A percentile compares a stretch with the other conserved stretches of the same genome.
Evolutionary conservation across 2,797 vertebrate genomes (phyloP).

Genomic region (Enoplosus armatus): DNA sequence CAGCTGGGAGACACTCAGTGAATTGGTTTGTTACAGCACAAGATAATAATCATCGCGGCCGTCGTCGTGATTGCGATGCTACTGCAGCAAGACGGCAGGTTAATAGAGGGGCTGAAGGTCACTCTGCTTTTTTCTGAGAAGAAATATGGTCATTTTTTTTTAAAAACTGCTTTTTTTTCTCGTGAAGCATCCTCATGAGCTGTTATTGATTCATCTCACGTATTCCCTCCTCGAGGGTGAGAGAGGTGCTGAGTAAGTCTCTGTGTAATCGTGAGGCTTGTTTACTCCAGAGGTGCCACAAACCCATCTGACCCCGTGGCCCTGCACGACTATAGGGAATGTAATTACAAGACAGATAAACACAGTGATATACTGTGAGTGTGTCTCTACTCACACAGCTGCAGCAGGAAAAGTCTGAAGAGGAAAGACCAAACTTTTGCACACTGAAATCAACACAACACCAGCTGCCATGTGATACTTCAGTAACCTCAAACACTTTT

Average conservation of each 20-base stretch:
- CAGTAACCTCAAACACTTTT: constrained; percentile 1
- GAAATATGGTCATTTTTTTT: constrained; percentile 46
- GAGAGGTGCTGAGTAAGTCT: constrained; percentile 71
- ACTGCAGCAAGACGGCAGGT: constrained; percentile 29
- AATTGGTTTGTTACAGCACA: constrained; percentile 48
- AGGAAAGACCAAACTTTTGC: constrained; percentile 9
- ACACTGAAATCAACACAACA: not conserved
- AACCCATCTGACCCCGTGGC: constrained; percentile 68
- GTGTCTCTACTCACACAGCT: not conserved
- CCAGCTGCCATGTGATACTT: not conserved
- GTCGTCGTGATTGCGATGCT: constrained; percentile 32
- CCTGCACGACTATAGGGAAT: constrained; percentile 50
- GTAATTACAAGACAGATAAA: constrained; percentile 73
- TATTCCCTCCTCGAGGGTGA: constrained; percentile 52
- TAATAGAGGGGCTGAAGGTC: constrained; percentile 46
- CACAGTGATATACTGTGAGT: constrained; percentile 34
- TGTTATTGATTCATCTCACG: constrained; percentile 61
- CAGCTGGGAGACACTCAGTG: constrained; percentile 34
- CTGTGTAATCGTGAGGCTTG: constrained; percentile 69
- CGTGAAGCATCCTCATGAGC: constrained; percentile 42
- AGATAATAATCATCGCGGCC: constrained; percentile 48
- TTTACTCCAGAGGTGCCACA: constrained; percentile 72
- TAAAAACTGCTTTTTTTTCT: not conserved
- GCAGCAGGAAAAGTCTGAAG: not conserved
- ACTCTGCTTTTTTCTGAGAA: constrained; percentile 7